Evolutionary conservation across 2,113 vertebrate genomes (phyloP), one percentile per base, ranked within the genome.

Genomic region (Ceyx melanurus): DNA sequence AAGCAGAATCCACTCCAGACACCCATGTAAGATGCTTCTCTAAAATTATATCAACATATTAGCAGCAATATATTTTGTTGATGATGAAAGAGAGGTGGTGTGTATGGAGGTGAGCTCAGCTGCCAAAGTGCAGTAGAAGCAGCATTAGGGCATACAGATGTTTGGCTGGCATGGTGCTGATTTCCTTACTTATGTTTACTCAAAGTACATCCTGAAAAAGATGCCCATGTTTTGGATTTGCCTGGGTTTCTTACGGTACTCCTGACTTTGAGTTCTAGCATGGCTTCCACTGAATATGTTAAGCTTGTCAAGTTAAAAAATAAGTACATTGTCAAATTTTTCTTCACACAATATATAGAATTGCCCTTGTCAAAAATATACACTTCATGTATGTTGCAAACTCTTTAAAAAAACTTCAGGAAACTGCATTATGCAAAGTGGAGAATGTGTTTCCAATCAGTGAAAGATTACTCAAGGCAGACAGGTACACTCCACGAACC

Each of bases 391-490:
- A 35, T 88, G 33, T 84, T 61, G 78, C 4, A 51, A 31, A 60
- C 20, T 75, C 43, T 82, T 46, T 28, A 48, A 66, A 15, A 81
- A 72, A 88, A 83, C 16, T 83, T 66, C 43, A 80, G 51, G n/a
- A 72, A 86, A 56, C 7, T n/a, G 8, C 20, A 37, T 48, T 75
- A 28, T 42, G 51, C 16, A 61, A 70, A 85, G 57, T 70, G 15
- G 15, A 74, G 17, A 26, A 60, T 3, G 1, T 56, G 23, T 48
- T 76, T 29, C 43, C 42, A 58, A 62, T 58, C 31, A 21, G 35
- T 76, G 53, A 91, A 89, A 89, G 42, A 53, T 88, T 86, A 89
- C 43, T 72, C 61, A 76, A 76, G 31, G 37, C 56, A 92, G 68
- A 53, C 13, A 82, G 42, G 37, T 57, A 75, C 7, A 5, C 20